Base-by-base conservation (phyloP, 2,888 invertebrate species). In the Cremastinae sp. region DNA sequence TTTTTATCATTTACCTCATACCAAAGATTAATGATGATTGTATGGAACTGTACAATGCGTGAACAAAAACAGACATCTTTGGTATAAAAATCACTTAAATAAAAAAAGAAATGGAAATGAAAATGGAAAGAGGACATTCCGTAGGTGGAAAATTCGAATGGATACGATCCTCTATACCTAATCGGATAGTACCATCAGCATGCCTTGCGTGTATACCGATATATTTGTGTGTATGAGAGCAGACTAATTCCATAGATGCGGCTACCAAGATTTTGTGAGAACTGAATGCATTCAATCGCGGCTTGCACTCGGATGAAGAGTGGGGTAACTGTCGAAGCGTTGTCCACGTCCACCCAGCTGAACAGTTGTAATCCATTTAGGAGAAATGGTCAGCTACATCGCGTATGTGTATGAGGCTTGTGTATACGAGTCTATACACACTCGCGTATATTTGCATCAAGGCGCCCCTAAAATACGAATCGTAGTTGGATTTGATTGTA, bases 291-390 rank as follows among this genome's bases (percentile, higher is more conserved):
- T 76, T 73, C 49, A 73, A 73, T 74, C 65, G 69, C 20, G 69
- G 41, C 70, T 65, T 69, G 70, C 35, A 70, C 69, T 49, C 70
- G 73, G 74, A 77, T 74, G 74, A 74, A 69, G 74, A 66, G 65
- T 51, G 70, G 45, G 53, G 47, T 65, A 70, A 74, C 69, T 69
- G 65, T 70, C 70, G 73, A 73, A 77, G 59, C 73, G 70, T 70
- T 55, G 64, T 41, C 69, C 59, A 47, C 68, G 69, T 59, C 53
- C 68, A 68, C 55, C 61, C 58, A 61, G 70, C 65, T 70, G 77
- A 74, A 66, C 74, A 77, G 69, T 53, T 77, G 77, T 77, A 77
- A 77, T 77, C 77, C 74, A 70, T 77, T 77, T 77, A 74, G 70
- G 45, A 69, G 69, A 70, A 55, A 70, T 70, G 61, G 59, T 74